phyloP scores from a whole-genome alignment of 92 coral and sea anemone genomes.

The Muricea muricata region DNA sequence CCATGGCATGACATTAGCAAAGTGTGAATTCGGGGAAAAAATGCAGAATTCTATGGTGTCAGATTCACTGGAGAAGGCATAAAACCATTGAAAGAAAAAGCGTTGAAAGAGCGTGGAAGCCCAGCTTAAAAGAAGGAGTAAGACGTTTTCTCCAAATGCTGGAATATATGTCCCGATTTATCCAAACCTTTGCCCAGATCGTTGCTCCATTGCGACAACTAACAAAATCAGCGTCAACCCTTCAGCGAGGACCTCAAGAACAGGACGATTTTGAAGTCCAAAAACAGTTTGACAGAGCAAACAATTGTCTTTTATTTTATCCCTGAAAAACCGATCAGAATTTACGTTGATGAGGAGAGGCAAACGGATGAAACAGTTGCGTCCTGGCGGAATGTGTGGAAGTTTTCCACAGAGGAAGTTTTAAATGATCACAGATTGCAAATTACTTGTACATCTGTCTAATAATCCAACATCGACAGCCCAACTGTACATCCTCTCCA shows the following conservation, averaged over 20 bases:
- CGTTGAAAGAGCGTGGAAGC: neutral
- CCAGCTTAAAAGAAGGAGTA: no score
- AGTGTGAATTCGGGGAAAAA: no score
- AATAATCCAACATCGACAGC: neutral
- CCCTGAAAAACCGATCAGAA: neutral
- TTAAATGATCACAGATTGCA: neutral
- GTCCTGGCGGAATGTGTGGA: neutral
- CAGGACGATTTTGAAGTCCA: neutral
- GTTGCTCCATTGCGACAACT: conserved; percentile 33
- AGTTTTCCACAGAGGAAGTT: neutral
- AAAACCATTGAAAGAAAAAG: conserved; percentile 3
- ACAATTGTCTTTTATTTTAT: neutral
- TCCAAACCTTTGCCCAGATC: neutral
- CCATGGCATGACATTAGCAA: no score
- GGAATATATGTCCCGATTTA: no score
- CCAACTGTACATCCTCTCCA: neutral
- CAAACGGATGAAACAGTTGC: neutral
- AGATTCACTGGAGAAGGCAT: conserved; percentile 5
- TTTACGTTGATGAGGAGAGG: neutral
- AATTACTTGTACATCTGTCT: neutral
- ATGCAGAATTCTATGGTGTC: no score
- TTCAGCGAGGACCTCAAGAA: neutral
- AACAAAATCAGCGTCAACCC: neutral
- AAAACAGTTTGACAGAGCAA: neutral
- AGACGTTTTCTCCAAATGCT: neutral